A percentile compares a stretch with the other conserved stretches of the same genome.
Conservation (phyloP, 2,797 vertebrate genomes). For the Sitta carolinensis region DNA sequence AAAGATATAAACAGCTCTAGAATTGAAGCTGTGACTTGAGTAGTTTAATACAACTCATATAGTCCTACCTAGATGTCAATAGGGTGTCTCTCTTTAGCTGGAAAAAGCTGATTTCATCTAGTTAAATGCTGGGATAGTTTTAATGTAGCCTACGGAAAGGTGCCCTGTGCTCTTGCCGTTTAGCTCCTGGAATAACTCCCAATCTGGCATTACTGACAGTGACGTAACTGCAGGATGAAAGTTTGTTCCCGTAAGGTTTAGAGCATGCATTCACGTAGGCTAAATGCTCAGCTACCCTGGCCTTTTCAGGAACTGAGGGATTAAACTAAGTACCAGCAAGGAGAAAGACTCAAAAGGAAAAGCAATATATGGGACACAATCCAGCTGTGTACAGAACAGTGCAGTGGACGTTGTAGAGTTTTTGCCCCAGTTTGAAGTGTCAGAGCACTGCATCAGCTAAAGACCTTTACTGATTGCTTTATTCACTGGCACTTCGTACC, state of each 20-base stretch:
- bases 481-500: neutral
- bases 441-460: neutral
- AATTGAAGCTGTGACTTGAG: neutral
- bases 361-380: neutral
- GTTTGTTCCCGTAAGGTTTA: neutral
- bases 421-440: neutral
- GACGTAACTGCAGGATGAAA: neutral
- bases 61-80: neutral
- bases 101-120: neutral
- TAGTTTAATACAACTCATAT: neutral
- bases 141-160: neutral
- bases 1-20: neutral
- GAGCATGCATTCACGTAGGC: rapidly evolving
- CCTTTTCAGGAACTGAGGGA: neutral
- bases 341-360: neutral
- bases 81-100: neutral
- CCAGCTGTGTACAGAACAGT: neutral
- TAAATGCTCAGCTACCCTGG: neutral
- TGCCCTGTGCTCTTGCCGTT: neutral
- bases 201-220: constrained; percentile 19
- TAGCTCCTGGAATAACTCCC: constrained; percentile 45
- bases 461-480: neutral
- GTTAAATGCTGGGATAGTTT: neutral
- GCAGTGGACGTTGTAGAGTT: neutral
- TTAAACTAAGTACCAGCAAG: neutral